Conservation (phyloP, 2,113 vertebrate genomes). For the Brevimyrus niger region DNA sequence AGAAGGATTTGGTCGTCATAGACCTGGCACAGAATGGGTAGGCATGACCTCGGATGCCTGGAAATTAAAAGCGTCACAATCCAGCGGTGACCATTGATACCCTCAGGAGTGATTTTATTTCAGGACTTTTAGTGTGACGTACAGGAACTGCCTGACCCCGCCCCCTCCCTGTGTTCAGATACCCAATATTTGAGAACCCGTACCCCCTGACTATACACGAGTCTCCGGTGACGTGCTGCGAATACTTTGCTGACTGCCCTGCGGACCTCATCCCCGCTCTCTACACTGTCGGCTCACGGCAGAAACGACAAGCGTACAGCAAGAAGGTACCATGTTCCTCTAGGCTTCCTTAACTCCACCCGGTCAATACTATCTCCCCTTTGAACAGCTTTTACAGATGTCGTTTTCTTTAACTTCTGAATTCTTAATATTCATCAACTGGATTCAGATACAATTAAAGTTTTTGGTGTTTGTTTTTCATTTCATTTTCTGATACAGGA, state of each 20-base stretch:
- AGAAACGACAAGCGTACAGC: conserved; percentile 95
- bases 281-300: conserved; percentile 87
- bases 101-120: not conserved
- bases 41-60: conserved; percentile 33
- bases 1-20: conserved; percentile 95
- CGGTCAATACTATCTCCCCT: not conserved
- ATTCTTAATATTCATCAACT: not conserved
- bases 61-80: not conserved
- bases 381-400: not conserved
- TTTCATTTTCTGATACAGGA: conserved; percentile 64
- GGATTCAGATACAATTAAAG: not conserved
- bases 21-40: conserved; percentile 97
- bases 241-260: conserved; percentile 95
- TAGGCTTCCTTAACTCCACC: not conserved
- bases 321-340: conserved; percentile 75
- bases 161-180: conserved; percentile 40
- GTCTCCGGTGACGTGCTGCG: conserved; percentile 82
- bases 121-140: not conserved
- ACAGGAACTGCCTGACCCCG: not conserved
- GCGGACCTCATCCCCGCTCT: conserved; percentile 91
- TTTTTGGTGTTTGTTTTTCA: not conserved
- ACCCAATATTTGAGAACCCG: conserved; percentile 64
- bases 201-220: conserved; percentile 64
- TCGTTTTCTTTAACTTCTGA: not conserved
- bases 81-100: not conserved